Percentiles rank a stretch among this genome's conserved stretches.
These are phyloP conservation scores for Globia sparganii DNA, from an alignment of 2,888 invertebrate genomes.

Conservation along the genomic window DNA sequence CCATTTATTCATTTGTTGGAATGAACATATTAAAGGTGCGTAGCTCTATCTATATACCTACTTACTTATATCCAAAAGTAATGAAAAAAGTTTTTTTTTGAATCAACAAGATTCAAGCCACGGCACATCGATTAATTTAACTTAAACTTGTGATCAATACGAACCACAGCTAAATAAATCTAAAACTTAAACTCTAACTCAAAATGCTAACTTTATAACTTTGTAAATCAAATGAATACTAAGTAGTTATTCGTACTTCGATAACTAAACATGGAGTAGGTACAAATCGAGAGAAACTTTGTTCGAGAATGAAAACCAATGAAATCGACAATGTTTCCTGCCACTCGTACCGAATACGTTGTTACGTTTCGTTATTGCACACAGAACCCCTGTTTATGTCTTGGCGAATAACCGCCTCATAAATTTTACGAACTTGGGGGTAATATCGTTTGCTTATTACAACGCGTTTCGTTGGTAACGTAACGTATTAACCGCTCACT, in stretches of 20 bases:
- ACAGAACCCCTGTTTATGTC: conserved; percentile 79
- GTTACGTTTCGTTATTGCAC: conserved; percentile 74
- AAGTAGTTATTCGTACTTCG: conserved; percentile 44
- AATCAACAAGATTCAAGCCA: background rate
- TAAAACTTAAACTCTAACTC: conserved; percentile 43
- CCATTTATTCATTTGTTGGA: background rate
- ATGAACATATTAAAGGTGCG: background rate
- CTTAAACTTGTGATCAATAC: conserved; percentile 25
- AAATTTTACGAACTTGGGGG: conserved; percentile 85
- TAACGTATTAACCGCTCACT: conserved; percentile 76
- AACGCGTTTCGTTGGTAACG: conserved; percentile 77
- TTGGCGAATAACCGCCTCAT: conserved; percentile 84
- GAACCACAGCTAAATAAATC: conserved; percentile 46
- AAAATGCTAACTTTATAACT: conserved; percentile 50
- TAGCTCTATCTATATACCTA: background rate
- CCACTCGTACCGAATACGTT: conserved; percentile 70
- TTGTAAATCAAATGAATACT: conserved; percentile 53
- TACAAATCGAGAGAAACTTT: conserved; percentile 49
- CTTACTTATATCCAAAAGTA: background rate
- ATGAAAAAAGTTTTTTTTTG: background rate
- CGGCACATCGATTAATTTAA: conserved; percentile 20
- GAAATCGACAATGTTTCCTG: conserved; percentile 64
- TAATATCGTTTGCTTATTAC: conserved; percentile 85
- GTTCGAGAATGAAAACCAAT: conserved; percentile 51
- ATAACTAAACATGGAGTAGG: conserved; percentile 44